Conservation (phyloP, 2,888 invertebrate genomes). For the Sipha maydis region DNA sequence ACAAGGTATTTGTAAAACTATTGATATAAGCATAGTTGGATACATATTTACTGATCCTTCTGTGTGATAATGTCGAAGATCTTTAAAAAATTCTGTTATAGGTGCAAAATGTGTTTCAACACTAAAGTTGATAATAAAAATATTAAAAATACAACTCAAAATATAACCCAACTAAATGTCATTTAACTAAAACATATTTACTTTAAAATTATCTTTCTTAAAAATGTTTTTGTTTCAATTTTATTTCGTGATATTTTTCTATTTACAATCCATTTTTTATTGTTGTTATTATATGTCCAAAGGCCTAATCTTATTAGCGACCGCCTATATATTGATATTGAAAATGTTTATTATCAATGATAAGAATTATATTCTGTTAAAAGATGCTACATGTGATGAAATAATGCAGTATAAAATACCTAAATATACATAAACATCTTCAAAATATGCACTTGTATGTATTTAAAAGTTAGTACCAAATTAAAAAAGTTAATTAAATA, state of each 20-base stretch:
- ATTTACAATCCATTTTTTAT: neutral
- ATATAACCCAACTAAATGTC: too few relatives aligned
- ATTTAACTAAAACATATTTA: neutral
- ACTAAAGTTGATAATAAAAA: neutral
- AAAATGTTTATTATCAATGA: too few relatives aligned
- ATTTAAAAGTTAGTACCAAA: too few relatives aligned
- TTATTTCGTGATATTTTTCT: neutral
- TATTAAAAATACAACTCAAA: neutral
- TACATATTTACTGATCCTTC: constrained; percentile 25
- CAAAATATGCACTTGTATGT: too few relatives aligned
- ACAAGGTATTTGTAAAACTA: neutral
- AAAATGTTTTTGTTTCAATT: neutral
- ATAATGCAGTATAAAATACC: too few relatives aligned
- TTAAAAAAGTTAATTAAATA: too few relatives aligned
- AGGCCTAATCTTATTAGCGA: constrained; percentile 31
- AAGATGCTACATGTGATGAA: too few relatives aligned
- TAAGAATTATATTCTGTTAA: too few relatives aligned
- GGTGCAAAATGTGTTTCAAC: constrained; percentile 27
- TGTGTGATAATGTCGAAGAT: neutral
- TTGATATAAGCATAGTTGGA: constrained; percentile 24
- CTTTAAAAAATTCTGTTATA: constrained; percentile 8
- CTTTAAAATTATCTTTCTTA: constrained; percentile 8
- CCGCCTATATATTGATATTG: neutral
- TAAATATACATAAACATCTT: too few relatives aligned
- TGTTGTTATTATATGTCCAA: constrained; percentile 17